Evolutionary conservation across 2,888 invertebrate species (phyloP).

Genomic region (Trichogramma evanescens): DNA sequence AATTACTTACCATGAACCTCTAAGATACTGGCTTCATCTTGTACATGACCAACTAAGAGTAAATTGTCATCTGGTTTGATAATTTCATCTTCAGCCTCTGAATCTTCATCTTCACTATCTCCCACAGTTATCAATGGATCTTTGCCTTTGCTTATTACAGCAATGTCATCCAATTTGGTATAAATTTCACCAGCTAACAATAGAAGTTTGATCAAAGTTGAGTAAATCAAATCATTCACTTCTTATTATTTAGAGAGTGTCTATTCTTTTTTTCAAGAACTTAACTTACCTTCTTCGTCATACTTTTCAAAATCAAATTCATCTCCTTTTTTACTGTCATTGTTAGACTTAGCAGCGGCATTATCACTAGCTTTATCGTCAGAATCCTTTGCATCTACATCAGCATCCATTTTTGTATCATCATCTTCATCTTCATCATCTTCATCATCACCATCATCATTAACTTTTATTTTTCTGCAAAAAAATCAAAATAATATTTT

Average conservation of each 20-base stretch:
- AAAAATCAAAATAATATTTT: background rate
- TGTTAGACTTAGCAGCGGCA: conserved; percentile 16
- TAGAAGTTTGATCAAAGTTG: too few species aligned
- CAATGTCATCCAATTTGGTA: conserved; percentile 38
- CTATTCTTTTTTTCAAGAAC: background rate
- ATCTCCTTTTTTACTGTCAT: conserved; percentile 44
- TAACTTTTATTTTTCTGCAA: conserved; percentile 44
- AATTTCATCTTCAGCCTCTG: conserved; percentile 83
- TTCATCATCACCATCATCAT: conserved; percentile 34
- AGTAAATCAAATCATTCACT: background rate
- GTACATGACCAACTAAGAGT: conserved; percentile 77
- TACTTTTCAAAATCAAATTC: conserved; percentile 71
- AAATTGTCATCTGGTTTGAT: conserved; percentile 87
- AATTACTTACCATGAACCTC: conserved; percentile 70
- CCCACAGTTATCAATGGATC: conserved; percentile 35
- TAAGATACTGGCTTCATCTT: conserved; percentile 77
- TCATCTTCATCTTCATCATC: background rate
- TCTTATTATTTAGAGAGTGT: background rate
- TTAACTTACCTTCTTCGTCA: conserved; percentile 59
- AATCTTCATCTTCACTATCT: conserved; percentile 51
- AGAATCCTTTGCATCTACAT: conserved; percentile 20
- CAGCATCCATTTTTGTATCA: background rate
- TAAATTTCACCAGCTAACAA: conserved; percentile 32
- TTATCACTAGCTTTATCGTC: conserved; percentile 40
- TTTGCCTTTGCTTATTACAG: conserved; percentile 33